phyloP scores from a whole-genome alignment of 2,888 invertebrate genomes.

The Rosalia funebris region DNA sequence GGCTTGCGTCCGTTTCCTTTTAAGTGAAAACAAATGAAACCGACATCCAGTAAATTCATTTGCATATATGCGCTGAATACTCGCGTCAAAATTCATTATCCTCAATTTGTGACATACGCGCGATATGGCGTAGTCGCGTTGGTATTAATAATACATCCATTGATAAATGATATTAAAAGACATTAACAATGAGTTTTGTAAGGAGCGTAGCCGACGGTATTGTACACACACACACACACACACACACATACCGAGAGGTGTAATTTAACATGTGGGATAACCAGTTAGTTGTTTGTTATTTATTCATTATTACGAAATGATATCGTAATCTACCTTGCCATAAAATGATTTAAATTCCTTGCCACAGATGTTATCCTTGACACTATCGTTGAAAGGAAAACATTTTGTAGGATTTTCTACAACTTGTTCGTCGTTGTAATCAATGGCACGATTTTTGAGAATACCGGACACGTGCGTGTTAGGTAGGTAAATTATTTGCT shows the following conservation, averaged over 20 bases:
- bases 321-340: slow-evolving; percentile 23
- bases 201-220: background rate
- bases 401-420: background rate
- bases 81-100: slow-evolving; percentile 12
- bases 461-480: background rate
- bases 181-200: slow-evolving; percentile 16
- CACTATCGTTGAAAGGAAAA: slow-evolving; percentile 14
- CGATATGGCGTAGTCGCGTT: slow-evolving; percentile 4
- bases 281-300: slow-evolving; percentile 15
- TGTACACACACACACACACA: slow-evolving; percentile 3
- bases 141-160: slow-evolving; percentile 13
- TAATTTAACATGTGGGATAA: slow-evolving; percentile 20
- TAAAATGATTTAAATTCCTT: slow-evolving; percentile 25
- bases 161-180: slow-evolving; percentile 19
- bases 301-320: slow-evolving; percentile 19
- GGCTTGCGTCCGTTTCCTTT: background rate
- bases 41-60: slow-evolving; percentile 8
- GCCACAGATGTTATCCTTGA: slow-evolving; percentile 27
- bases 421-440: background rate
- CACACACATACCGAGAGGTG: background rate
- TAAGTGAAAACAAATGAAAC: background rate
- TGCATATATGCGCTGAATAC: slow-evolving; percentile 11
- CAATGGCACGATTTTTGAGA: background rate
- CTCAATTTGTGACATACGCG: slow-evolving; percentile 3
- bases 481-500: slow-evolving; percentile 1